Percentiles rank a stretch among this genome's conserved stretches.
These are phyloP conservation scores for Glossophaga mutica DNA, from an alignment of 2,797 vertebrate genomes.

Conservation along the genomic window DNA sequence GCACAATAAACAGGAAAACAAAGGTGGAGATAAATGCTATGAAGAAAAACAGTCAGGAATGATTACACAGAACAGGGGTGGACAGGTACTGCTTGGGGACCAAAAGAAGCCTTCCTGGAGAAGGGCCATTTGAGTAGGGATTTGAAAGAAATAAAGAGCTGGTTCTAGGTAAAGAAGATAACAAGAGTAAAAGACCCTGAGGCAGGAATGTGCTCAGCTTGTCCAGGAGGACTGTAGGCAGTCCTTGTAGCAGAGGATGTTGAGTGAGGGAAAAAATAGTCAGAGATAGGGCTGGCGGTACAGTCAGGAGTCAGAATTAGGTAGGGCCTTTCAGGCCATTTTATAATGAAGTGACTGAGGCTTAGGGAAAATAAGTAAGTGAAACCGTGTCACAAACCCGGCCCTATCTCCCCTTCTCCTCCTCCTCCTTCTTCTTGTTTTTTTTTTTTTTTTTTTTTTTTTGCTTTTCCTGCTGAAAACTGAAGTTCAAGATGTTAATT, in stretches of 20 bases:
- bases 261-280: neutral
- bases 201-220: neutral
- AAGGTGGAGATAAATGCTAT: neutral
- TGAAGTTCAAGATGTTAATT: neutral
- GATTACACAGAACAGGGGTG: neutral
- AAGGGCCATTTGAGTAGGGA: neutral
- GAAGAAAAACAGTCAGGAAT: neutral
- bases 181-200: neutral
- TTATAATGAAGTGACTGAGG: neutral
- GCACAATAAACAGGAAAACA: neutral
- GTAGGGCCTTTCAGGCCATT: neutral
- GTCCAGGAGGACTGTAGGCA: neutral
- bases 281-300: neutral
- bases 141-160: neutral
- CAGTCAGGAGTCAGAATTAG: neutral
- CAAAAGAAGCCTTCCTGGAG: neutral
- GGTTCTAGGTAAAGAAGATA: neutral
- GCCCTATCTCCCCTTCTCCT: neutral
- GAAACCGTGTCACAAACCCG: neutral
- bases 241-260: neutral
- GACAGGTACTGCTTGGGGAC: neutral
- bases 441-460: neutral
- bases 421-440: accelerated
- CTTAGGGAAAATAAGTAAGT: neutral
- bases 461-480: neutral